Evolutionary conservation across 2,888 invertebrate species (phyloP).

Genomic region (Onthophagus sagittarius): DNA sequence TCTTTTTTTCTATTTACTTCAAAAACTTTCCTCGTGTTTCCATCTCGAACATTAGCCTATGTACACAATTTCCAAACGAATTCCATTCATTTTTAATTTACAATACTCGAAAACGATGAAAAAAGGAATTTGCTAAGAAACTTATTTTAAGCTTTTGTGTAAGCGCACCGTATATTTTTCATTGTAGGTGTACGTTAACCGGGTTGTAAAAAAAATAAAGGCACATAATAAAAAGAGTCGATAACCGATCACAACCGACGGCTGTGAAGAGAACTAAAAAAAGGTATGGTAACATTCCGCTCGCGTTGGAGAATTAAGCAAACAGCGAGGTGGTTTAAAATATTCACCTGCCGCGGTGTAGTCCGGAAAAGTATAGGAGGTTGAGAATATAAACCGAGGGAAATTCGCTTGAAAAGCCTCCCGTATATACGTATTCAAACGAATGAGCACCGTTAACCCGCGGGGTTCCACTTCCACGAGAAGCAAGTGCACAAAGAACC

Average conservation of each 20-base stretch:
- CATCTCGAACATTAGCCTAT: background rate
- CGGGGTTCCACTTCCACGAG: background rate
- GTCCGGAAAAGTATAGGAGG: background rate
- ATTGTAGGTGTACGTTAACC: background rate
- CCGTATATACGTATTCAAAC: too few relatives aligned
- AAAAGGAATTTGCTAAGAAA: background rate
- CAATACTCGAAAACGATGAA: background rate
- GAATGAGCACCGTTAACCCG: too few relatives aligned
- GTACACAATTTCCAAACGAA: background rate
- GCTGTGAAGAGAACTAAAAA: background rate
- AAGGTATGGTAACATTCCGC: background rate
- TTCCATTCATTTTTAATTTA: background rate
- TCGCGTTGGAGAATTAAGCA: background rate
- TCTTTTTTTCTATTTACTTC: background rate
- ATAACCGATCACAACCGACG: background rate
- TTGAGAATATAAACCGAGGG: background rate
- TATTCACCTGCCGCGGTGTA: background rate
- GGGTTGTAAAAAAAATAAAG: background rate
- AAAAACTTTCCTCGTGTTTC: background rate
- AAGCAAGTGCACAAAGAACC: background rate
- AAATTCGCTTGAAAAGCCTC: background rate
- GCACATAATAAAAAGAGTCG: background rate
- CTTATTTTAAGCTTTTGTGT: background rate
- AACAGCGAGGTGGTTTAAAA: background rate
- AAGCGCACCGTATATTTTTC: background rate